Percentiles rank a stretch among this genome's conserved stretches.
phyloP scores from a whole-genome alignment of 2,888 invertebrate species.

The Mamestra brassicae region DNA sequence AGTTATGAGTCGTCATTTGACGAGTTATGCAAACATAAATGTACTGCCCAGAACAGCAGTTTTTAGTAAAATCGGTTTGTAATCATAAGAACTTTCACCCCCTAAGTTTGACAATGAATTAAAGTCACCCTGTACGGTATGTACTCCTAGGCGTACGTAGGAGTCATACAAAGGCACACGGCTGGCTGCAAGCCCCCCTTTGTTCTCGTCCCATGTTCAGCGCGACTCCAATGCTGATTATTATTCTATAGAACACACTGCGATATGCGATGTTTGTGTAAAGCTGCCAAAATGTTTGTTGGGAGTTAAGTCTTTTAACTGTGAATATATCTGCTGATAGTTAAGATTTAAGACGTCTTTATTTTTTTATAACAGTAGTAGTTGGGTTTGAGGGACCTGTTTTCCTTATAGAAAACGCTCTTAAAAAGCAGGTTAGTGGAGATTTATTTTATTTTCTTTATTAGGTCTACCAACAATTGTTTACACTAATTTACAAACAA shows the following conservation, averaged over 20 bases:
- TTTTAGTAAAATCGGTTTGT: not conserved
- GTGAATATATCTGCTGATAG: no score
- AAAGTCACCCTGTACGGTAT: conserved; percentile 8
- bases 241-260: conserved; percentile 36
- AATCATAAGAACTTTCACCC: not conserved
- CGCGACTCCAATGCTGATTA: conserved; percentile 48
- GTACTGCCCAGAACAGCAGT: not conserved
- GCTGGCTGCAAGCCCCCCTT: conserved; percentile 45
- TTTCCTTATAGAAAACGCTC: no score
- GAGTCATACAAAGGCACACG: conserved; percentile 27
- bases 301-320: not conserved
- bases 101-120: not conserved
- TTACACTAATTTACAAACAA: no score
- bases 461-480: no score
- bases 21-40: not conserved
- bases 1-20: no score
- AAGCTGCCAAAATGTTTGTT: conserved; percentile 6
- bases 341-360: not conserved
- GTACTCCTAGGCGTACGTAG: conserved; percentile 7
- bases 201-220: conserved; percentile 45
- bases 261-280: not conserved
- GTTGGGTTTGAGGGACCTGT: no score
- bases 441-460: no score
- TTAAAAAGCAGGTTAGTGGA: no score
- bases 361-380: no score